Conservation (phyloP, 2,888 invertebrate genomes). For the Callinectes sapidus region DNA sequence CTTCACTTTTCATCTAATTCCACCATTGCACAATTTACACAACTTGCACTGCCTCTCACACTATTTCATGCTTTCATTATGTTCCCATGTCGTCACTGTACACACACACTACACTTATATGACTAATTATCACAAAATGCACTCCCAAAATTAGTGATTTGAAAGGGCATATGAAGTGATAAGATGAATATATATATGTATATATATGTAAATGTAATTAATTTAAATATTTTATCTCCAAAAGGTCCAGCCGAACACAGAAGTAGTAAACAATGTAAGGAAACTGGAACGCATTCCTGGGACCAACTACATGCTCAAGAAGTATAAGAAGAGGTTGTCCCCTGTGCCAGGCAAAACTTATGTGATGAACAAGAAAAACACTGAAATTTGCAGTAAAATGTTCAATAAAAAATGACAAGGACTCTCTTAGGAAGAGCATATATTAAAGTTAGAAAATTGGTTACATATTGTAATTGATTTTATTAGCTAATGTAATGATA, state of each 20-base stretch:
- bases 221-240: constrained; percentile 45
- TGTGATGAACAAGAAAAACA: constrained; percentile 72
- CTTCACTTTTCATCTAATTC: no score
- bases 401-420: constrained; percentile 57
- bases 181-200: no score
- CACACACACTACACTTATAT: no score
- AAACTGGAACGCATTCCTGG: constrained; percentile 83
- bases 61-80: no score
- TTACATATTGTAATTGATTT: constrained; percentile 36
- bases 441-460: not conserved
- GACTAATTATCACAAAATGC: no score
- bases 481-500: constrained; percentile 12
- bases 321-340: constrained; percentile 63
- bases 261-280: constrained; percentile 76
- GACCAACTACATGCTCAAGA: constrained; percentile 80
- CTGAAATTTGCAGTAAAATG: constrained; percentile 71
- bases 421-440: not conserved
- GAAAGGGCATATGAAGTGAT: no score
- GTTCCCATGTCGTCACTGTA: no score
- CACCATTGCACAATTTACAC: no score
- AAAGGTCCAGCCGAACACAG: constrained; percentile 65
- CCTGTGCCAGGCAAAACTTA: constrained; percentile 71
- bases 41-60: no score
- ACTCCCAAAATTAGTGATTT: no score
- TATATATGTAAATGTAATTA: not conserved